Conservation (phyloP, 2,113 vertebrate genomes). For the Setophaga coronata region DNA sequence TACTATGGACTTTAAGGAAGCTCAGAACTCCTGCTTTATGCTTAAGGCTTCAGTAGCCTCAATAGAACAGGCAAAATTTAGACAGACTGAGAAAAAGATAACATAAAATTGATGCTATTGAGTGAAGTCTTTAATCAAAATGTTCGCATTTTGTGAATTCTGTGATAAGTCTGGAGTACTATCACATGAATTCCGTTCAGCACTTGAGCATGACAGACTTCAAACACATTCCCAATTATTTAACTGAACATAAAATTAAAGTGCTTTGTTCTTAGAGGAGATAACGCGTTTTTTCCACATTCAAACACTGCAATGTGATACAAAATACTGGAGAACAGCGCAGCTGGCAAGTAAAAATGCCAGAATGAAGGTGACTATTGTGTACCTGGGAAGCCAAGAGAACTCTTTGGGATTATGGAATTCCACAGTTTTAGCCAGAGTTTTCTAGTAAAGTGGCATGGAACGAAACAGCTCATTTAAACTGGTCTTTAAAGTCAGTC, state of each 20-base stretch:
- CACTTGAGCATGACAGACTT: constrained; percentile 34
- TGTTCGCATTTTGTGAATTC: background rate
- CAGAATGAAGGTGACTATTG: constrained; percentile 4
- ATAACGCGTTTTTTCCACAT: background rate
- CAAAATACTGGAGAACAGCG: background rate
- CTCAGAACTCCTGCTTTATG: background rate
- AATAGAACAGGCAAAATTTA: background rate
- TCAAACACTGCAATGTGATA: background rate
- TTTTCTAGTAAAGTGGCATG: background rate
- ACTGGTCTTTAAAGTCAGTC: background rate
- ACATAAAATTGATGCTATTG: background rate
- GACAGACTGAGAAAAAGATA: background rate
- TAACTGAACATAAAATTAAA: background rate
- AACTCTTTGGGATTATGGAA: background rate
- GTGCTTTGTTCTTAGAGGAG: background rate
- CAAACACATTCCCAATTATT: constrained; percentile 6
- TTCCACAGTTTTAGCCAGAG: background rate
- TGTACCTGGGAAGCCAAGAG: constrained; percentile 7
- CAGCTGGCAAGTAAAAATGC: background rate
- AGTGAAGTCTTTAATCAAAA: constrained; percentile 16
- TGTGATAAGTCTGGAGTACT: background rate
- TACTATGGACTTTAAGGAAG: background rate
- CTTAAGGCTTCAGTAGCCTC: background rate
- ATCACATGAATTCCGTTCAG: background rate
- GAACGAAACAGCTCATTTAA: background rate